These are phyloP conservation scores for Sipha maydis DNA, from an alignment of 2,888 invertebrate species.

Conservation along the genomic window DNA sequence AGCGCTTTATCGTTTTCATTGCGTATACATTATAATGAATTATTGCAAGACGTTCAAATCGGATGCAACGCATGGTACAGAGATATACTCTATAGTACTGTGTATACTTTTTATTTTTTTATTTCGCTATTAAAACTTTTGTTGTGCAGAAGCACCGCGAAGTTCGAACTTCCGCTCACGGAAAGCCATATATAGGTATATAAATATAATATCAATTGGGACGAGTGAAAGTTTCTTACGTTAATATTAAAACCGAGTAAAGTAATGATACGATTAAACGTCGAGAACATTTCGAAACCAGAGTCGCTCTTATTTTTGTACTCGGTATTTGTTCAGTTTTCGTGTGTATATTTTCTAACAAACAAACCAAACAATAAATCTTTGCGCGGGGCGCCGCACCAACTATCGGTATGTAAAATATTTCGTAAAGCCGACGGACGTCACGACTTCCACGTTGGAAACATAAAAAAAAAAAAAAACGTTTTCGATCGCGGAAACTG, in stretches of 20 bases:
- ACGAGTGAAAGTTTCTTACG: conserved; percentile 16
- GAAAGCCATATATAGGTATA: background rate
- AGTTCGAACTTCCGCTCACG: conserved; percentile 7
- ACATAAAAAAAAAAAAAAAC: too few relatives aligned
- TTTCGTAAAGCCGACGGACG: too few relatives aligned
- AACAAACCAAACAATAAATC: background rate
- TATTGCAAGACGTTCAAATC: background rate
- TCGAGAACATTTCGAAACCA: background rate
- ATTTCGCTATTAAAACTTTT: background rate
- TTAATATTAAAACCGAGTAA: background rate
- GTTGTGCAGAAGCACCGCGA: too few relatives aligned
- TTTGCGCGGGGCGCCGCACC: background rate
- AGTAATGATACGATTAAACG: background rate
- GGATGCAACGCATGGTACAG: background rate
- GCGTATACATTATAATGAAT: background rate
- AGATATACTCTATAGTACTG: too few relatives aligned
- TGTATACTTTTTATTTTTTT: background rate
- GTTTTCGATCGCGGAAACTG: background rate
- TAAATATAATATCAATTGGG: background rate
- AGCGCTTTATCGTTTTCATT: background rate
- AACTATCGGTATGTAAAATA: too few relatives aligned
- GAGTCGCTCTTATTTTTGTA: background rate
- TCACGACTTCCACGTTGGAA: too few relatives aligned
- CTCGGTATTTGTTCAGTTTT: background rate
- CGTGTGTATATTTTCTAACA: background rate